These are phyloP conservation scores for Menura novaehollandiae DNA, from an alignment of 2,113 vertebrate species.

Conservation along the genomic window DNA sequence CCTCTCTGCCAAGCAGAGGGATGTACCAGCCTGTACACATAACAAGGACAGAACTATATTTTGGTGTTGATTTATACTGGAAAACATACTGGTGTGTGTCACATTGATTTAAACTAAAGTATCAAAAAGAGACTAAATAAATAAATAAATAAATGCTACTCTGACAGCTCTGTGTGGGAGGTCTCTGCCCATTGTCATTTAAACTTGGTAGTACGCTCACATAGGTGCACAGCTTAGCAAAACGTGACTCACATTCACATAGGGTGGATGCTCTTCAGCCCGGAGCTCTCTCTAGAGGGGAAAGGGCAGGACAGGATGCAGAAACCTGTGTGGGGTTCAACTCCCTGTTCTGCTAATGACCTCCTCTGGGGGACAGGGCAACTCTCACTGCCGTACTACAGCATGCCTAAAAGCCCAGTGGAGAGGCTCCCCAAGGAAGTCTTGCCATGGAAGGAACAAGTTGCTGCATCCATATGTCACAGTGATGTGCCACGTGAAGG, in stretches of 20 bases:
- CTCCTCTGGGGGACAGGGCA: not conserved
- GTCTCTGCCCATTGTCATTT: conserved; percentile 10
- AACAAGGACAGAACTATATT: conserved; percentile 40
- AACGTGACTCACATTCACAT: conserved; percentile 10
- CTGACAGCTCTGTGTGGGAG: conserved; percentile 9
- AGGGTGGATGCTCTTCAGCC: not conserved
- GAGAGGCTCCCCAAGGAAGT: not conserved
- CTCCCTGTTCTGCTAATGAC: not conserved
- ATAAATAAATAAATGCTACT: not conserved
- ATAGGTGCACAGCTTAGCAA: conserved; percentile 29
- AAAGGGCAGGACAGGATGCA: not conserved
- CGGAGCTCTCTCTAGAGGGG: not conserved
- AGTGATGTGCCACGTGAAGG: not conserved
- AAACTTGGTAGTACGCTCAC: not conserved
- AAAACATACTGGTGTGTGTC: not conserved
- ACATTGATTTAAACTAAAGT: conserved; percentile 46
- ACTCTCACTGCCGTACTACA: not conserved
- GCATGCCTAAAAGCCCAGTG: not conserved
- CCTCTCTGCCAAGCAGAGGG: not conserved
- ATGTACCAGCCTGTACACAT: not conserved
- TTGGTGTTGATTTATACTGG: conserved; percentile 33
- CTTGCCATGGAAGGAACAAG: not conserved
- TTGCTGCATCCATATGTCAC: accelerated
- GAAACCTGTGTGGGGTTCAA: not conserved
- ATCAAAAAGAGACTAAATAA: conserved; percentile 28